A percentile compares a stretch with the other conserved stretches of the same genome.
phyloP scores from a whole-genome alignment of 2,797 vertebrate species.

The Yasuhikotakia modesta region DNA sequence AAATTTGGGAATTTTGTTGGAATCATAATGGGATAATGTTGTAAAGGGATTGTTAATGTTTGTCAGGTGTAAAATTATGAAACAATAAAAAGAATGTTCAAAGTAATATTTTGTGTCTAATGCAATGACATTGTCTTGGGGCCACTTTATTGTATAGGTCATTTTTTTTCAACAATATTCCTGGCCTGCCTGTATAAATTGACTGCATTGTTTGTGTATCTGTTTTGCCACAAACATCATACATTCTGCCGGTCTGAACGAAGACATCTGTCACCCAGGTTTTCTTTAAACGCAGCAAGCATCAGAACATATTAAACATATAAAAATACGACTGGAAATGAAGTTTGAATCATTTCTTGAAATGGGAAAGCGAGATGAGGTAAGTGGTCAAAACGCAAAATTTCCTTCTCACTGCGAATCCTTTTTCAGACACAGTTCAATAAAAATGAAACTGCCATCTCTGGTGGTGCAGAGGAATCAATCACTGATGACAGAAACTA shows the following conservation, averaged over 20 bases:
- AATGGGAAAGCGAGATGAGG: neutral
- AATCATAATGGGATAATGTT: too few relatives aligned
- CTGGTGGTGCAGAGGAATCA: slow-evolving; percentile 56
- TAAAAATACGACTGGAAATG: slow-evolving; percentile 47
- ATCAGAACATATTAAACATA: slow-evolving; percentile 38
- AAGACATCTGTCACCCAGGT: slow-evolving; percentile 9
- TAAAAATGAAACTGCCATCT: slow-evolving; percentile 64
- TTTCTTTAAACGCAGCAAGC: slow-evolving; percentile 25
- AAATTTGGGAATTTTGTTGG: neutral
- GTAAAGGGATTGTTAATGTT: too few relatives aligned
- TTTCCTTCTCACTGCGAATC: slow-evolving; percentile 46
- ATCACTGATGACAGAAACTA: slow-evolving; percentile 64
- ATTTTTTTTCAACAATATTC: too few relatives aligned
- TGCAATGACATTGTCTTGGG: too few relatives aligned
- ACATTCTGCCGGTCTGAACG: slow-evolving; percentile 30
- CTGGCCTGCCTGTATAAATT: neutral
- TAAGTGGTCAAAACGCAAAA: slow-evolving; percentile 35
- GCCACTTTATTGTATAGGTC: neutral
- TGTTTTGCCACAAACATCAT: slow-evolving; percentile 29
- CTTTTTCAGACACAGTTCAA: slow-evolving; percentile 55
- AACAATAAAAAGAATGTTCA: neutral
- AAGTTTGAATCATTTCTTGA: slow-evolving; percentile 48
- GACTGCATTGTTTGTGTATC: slow-evolving; percentile 3
- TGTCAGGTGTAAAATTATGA: neutral
- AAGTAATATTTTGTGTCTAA: neutral